Evolutionary conservation across 2,888 invertebrate genomes (phyloP).

Genomic region (Neria commutata): DNA sequence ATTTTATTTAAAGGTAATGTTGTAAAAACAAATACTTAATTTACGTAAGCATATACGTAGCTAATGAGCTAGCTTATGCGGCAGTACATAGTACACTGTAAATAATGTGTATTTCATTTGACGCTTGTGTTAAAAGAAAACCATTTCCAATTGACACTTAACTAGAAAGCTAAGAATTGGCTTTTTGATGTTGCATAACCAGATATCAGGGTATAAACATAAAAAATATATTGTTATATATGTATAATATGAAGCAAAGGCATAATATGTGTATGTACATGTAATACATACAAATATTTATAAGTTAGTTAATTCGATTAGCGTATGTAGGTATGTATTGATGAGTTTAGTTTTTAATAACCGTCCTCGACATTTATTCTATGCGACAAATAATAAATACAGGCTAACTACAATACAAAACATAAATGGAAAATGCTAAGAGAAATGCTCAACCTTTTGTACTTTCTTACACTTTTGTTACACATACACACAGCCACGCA

Average conservation of each 20-base stretch:
- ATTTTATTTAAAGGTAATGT: too few relatives aligned
- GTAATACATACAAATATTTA: too few relatives aligned
- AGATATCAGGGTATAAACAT: background rate
- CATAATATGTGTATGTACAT: background rate
- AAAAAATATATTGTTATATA: background rate
- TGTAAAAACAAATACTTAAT: too few relatives aligned
- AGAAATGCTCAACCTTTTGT: conserved; percentile 37
- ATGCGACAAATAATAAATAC: conserved; percentile 49
- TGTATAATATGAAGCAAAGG: background rate
- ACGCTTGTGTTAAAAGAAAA: too few relatives aligned
- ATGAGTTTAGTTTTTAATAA: conserved; percentile 38
- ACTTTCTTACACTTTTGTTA: conserved; percentile 43
- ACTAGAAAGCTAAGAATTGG: too few relatives aligned
- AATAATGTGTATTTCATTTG: too few relatives aligned
- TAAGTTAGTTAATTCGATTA: conserved; percentile 17
- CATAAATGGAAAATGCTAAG: conserved; percentile 4
- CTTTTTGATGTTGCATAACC: too few relatives aligned
- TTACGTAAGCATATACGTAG: too few relatives aligned
- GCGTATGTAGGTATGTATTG: background rate
- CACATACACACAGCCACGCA: conserved; percentile 13
- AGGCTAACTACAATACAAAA: background rate
- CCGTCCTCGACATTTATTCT: conserved; percentile 53
- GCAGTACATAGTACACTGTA: too few relatives aligned
- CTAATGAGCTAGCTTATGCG: too few relatives aligned
- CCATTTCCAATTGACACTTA: too few relatives aligned